A percentile compares a stretch with the other conserved stretches of the same genome.
Evolutionary conservation across 30 jellyfish, hydroid and myxozoan genomes (phyloP).

Genomic region (Calvadosia cruxmelitensis): DNA sequence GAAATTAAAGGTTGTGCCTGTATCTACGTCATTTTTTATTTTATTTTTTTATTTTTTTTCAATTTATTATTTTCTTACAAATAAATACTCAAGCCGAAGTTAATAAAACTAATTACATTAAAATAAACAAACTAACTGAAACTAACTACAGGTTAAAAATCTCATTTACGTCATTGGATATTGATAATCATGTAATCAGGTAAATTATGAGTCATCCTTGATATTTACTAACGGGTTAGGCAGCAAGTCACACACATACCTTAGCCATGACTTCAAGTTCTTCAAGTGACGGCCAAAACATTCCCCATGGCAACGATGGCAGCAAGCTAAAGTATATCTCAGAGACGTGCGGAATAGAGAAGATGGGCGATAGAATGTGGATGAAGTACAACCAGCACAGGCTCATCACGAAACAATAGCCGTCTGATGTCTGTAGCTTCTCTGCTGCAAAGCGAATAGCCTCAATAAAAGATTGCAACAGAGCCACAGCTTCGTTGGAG

Average conservation of each 20-base stretch:
- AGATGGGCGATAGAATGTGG: constrained; percentile 28
- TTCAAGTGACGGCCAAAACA: constrained; percentile 46
- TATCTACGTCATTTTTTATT: no score
- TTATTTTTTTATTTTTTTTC: no score
- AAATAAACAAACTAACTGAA: no score
- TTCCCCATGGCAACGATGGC: constrained; percentile 50
- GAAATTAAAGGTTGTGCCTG: no score
- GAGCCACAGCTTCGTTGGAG: constrained; percentile 17
- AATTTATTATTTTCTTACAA: no score
- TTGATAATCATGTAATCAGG: no score
- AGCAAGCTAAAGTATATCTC: constrained; percentile 48
- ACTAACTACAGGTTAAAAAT: no score
- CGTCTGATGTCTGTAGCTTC: background rate
- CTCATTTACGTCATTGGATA: no score
- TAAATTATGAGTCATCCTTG: no score
- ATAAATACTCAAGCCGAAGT: no score
- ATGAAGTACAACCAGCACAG: constrained; percentile 51
- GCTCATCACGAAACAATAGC: constrained; percentile 39
- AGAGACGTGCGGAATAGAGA: constrained; percentile 33
- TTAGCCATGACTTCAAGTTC: constrained; percentile 19
- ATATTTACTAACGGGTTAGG: no score
- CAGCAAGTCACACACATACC: background rate
- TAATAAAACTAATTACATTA: no score
- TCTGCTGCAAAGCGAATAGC: constrained; percentile 20
- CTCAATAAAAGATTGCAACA: constrained; percentile 63